A percentile compares a stretch with the other conserved stretches of the same genome.
These are phyloP conservation scores for Mechanitis mazaeus DNA, from an alignment of 2,888 invertebrate genomes.

Conservation along the genomic window DNA sequence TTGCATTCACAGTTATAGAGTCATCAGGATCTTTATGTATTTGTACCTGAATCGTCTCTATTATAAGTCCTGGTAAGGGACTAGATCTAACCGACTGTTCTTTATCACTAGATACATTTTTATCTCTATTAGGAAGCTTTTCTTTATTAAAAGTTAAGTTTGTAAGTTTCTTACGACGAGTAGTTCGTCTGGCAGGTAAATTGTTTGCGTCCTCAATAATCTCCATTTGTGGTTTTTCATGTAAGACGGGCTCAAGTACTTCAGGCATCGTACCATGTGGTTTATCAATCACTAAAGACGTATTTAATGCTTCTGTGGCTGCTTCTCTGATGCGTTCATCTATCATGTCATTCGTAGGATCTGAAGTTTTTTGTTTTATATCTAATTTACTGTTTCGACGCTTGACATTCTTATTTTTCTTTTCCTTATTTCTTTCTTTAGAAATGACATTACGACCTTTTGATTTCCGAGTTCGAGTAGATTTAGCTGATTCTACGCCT, in stretches of 20 bases:
- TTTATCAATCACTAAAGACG: conserved; percentile 42
- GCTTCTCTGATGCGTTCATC: conserved; percentile 56
- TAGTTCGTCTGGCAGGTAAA: conserved; percentile 20
- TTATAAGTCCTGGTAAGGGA: conserved; percentile 54
- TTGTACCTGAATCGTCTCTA: conserved; percentile 41
- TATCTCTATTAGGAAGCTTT: conserved; percentile 27
- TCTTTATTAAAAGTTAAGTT: conserved; percentile 25
- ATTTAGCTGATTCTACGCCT: neutral
- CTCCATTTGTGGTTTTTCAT: conserved; percentile 44
- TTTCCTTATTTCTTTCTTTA: neutral
- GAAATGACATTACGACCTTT: neutral
- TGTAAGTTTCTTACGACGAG: conserved; percentile 28
- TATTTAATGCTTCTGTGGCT: conserved; percentile 41
- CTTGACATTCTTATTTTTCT: conserved; percentile 18
- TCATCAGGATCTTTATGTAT: conserved; percentile 35
- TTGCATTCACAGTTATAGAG: conserved; percentile 36
- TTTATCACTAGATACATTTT: conserved; percentile 38
- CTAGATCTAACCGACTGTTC: conserved; percentile 43
- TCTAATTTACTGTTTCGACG: conserved; percentile 22
- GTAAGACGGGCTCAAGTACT: conserved; percentile 34
- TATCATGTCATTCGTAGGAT: conserved; percentile 32
- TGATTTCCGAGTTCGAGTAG: neutral
- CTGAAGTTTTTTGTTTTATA: conserved; percentile 25
- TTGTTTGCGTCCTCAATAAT: conserved; percentile 26
- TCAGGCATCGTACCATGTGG: conserved; percentile 17